Conservation (phyloP, 2,888 invertebrate genomes). For the Lagria hirta region DNA sequence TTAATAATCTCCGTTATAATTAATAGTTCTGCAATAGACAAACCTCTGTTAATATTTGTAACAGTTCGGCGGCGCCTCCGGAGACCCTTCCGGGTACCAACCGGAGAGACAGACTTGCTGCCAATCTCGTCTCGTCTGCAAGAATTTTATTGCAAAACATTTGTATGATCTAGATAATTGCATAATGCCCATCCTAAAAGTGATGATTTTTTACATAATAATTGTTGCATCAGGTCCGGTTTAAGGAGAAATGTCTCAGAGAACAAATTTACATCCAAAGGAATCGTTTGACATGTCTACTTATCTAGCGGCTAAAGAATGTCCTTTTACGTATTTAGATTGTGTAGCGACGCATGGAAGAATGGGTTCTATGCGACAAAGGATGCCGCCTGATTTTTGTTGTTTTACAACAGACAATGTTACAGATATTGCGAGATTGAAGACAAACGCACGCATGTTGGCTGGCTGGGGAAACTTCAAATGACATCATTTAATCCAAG, state of each 20-base stretch:
- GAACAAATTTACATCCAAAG: slow-evolving; percentile 56
- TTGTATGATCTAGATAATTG: not conserved
- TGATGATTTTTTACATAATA: slow-evolving; percentile 3
- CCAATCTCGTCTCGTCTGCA: not conserved
- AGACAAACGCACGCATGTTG: slow-evolving; percentile 43
- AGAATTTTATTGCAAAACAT: not conserved
- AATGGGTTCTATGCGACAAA: slow-evolving; percentile 52
- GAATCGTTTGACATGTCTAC: slow-evolving; percentile 54
- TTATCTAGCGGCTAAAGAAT: slow-evolving; percentile 53
- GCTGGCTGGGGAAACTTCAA: too few relatives aligned
- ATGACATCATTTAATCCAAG: too few relatives aligned
- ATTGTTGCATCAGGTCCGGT: slow-evolving; percentile 3
- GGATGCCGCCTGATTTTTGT: slow-evolving; percentile 52
- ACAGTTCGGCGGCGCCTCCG: not conserved
- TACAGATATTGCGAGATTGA: slow-evolving; percentile 50
- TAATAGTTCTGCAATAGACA: not conserved
- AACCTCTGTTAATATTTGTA: not conserved
- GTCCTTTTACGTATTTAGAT: slow-evolving; percentile 54
- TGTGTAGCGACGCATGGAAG: slow-evolving; percentile 51
- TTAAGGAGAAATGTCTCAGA: slow-evolving; percentile 50
- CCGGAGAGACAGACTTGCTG: too few relatives aligned
- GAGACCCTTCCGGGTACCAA: not conserved
- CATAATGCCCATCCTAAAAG: not conserved
- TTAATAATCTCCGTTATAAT: not conserved
- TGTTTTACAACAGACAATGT: slow-evolving; percentile 52